Evolutionary conservation across 2,888 invertebrate genomes (phyloP).

Genomic region (Notodonta dromedarius): DNA sequence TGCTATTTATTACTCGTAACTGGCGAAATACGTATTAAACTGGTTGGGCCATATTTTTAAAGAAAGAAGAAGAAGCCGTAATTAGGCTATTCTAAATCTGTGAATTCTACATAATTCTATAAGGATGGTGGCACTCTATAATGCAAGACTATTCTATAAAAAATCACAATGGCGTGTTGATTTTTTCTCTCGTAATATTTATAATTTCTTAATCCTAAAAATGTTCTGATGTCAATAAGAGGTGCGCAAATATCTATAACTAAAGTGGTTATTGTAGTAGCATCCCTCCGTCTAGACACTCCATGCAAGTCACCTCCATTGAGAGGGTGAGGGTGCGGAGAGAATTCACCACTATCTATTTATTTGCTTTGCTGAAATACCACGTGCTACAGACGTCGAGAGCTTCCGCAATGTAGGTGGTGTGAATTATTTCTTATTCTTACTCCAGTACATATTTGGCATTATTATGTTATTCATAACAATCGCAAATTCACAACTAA

Average conservation of each 20-base stretch:
- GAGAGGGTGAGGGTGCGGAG: slow-evolving; percentile 74
- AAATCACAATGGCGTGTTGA: too few relatives aligned
- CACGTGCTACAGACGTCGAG: slow-evolving; percentile 70
- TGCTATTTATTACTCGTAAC: too few relatives aligned
- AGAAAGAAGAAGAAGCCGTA: too few relatives aligned
- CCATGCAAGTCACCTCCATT: slow-evolving; percentile 71
- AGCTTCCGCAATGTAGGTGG: slow-evolving; percentile 37
- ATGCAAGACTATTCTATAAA: not conserved
- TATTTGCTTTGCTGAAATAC: slow-evolving; percentile 77
- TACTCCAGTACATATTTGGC: too few relatives aligned
- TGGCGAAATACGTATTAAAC: too few relatives aligned
- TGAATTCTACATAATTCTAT: slow-evolving; percentile 1
- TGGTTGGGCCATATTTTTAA: too few relatives aligned
- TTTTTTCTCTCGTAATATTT: not conserved
- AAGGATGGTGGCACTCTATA: not conserved
- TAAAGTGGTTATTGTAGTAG: slow-evolving; percentile 52
- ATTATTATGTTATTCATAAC: too few relatives aligned
- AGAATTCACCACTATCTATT: slow-evolving; percentile 73
- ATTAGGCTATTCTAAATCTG: too few relatives aligned
- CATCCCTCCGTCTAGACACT: slow-evolving; percentile 81
- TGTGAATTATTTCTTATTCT: too few relatives aligned
- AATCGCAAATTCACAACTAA: too few relatives aligned
- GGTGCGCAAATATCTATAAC: slow-evolving; percentile 47
- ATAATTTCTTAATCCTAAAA: not conserved
- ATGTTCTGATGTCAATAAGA: slow-evolving; percentile 9